Base-by-base conservation (phyloP, 2,888 invertebrate genomes). In the Allygus modestus region DNA sequence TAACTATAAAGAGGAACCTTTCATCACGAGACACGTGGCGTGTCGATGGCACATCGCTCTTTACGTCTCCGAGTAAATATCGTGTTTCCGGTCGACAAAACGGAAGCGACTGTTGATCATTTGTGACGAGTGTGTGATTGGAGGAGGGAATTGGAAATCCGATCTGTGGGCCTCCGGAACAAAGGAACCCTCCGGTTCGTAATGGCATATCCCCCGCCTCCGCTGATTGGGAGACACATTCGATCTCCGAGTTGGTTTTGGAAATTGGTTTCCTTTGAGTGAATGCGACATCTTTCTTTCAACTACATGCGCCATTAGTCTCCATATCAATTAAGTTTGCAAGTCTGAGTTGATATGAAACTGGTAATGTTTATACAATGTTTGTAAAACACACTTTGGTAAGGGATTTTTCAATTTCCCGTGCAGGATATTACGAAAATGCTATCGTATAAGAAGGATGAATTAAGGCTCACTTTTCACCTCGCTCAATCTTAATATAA, bases 81-180 rank as follows among this genome's bases (percentile, higher is more conserved):
- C 65, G 31, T 31, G 31, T 65, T 65, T 65, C 65, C 65, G 65
- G 65, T 65, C 65, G 28, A 65, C 65, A 65, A 54, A 65, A 31
- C 65, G 65, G 65, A 65, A 65, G 28, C 65, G 26, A 31, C 65
- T 65, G 65, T 65, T 65, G 65, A 65, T 65, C 65, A 54, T 54
- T 23, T 54, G 65, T 65, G 31, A 65, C 65, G 17, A 65, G 58
- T 15, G 28, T 65, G 15, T 65, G 65, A 65, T 65, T 65, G 65
- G 65, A 58, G 58, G 58, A 51, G 26, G 58, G 20, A 65, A 65
- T 65, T 26, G 26, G 65, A 65, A 28, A 26, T 65, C 28, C 15
- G 65, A 65, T 11, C 7, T 46, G 23, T n/a, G n/a, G n/a, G n/a
- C n/a, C n/a, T n/a, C 58, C 58, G 15, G 65, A 65, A 65, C 26